Evolutionary conservation across 2,888 invertebrate species (phyloP).

Genomic region (Drosophila subquinaria): DNA sequence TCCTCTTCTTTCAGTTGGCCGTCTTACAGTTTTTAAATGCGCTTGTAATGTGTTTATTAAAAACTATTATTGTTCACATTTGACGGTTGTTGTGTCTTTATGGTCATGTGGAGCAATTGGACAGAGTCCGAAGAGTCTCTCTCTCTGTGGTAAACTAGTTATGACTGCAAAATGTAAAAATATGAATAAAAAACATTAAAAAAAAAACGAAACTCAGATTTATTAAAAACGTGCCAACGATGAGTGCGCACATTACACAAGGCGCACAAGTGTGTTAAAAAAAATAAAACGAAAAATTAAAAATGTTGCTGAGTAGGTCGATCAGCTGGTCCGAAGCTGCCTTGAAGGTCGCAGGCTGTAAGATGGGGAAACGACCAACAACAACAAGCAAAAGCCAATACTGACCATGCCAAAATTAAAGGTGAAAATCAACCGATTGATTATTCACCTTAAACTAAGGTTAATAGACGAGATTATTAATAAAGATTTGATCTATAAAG

Average conservation of each 20-base stretch:
- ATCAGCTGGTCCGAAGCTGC: conserved; percentile 62
- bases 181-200: conserved; percentile 4
- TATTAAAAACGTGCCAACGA: conserved; percentile 68
- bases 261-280: conserved; percentile 52
- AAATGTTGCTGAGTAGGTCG: conserved; percentile 68
- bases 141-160: conserved; percentile 62
- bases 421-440: conserved; percentile 11
- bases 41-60: conserved; percentile 78
- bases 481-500: neutral
- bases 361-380: conserved; percentile 35
- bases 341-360: conserved; percentile 64
- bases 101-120: conserved; percentile 70
- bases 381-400: conserved; percentile 2
- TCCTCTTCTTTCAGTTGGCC: conserved; percentile 48
- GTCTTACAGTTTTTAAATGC: conserved; percentile 46
- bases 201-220: conserved; percentile 10
- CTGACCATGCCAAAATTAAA: conserved; percentile 14
- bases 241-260: conserved; percentile 76
- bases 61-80: conserved; percentile 68
- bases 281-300: conserved; percentile 43
- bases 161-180: conserved; percentile 53
- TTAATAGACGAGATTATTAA: neutral
- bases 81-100: conserved; percentile 55
- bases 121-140: conserved; percentile 13
- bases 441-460: neutral